A percentile compares a stretch with the other conserved stretches of the same genome.
These are phyloP conservation scores for Formica selysi DNA, from an alignment of 1,140 invertebrate genomes.

Conservation along the genomic window DNA sequence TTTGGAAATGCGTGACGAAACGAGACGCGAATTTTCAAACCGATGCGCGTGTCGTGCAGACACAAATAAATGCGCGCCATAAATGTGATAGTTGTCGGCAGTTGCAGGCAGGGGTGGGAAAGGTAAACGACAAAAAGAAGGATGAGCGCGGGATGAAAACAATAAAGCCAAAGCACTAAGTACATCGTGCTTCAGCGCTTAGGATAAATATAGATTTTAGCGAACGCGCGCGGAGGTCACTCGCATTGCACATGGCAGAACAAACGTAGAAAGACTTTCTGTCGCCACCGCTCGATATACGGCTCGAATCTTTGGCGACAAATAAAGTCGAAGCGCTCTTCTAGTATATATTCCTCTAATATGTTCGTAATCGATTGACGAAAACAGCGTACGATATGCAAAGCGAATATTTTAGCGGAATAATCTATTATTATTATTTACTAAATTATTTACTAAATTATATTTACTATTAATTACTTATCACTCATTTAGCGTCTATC, in stretches of 20 bases:
- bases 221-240: slow-evolving; percentile 82
- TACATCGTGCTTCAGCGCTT: slow-evolving; percentile 79
- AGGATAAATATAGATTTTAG: slow-evolving; percentile 84
- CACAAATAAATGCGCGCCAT: slow-evolving; percentile 76
- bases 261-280: slow-evolving; percentile 74
- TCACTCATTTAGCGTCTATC: slow-evolving; percentile 7
- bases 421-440: too few relatives aligned
- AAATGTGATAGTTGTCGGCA: slow-evolving; percentile 61
- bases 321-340: neutral
- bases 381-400: neutral
- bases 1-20: slow-evolving; percentile 42
- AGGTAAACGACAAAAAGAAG: slow-evolving; percentile 75
- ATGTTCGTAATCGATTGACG: neutral
- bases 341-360: neutral
- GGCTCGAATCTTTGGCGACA: neutral
- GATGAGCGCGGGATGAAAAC: slow-evolving; percentile 66
- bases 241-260: slow-evolving; percentile 79
- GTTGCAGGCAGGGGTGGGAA: slow-evolving; percentile 42
- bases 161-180: slow-evolving; percentile 81
- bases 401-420: neutral
- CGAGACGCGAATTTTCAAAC: slow-evolving; percentile 75
- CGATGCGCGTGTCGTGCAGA: slow-evolving; percentile 67
- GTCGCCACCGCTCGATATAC: slow-evolving; percentile 13
- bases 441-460: too few relatives aligned
- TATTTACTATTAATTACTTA: neutral